These are phyloP conservation scores for Trichosurus vulpecula DNA, from an alignment of 2,797 vertebrate species.

Conservation along the genomic window DNA sequence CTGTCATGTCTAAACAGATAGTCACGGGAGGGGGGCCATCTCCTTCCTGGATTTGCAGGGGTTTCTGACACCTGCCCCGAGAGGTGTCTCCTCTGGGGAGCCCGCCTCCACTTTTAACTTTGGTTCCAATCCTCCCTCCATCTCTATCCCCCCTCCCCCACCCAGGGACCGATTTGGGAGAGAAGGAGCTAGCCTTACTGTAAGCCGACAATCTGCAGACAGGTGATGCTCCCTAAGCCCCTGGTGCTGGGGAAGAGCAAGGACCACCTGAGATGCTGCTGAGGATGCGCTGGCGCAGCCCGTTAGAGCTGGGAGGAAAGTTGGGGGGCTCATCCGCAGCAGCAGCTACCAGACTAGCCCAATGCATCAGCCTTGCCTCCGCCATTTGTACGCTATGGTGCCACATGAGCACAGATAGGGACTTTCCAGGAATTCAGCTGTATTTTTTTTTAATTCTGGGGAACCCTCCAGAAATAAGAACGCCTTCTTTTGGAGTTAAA, in stretches of 20 bases:
- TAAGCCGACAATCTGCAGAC: neutral
- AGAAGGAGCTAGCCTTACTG: neutral
- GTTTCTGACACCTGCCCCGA: accelerated
- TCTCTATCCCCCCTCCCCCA: too few species aligned
- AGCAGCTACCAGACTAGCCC: neutral
- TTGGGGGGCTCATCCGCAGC: neutral
- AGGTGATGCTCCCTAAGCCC: neutral
- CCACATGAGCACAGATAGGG: neutral
- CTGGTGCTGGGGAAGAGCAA: neutral
- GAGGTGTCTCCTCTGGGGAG: neutral
- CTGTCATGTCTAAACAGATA: too few species aligned
- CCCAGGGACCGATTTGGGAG: neutral
- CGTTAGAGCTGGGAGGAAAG: neutral
- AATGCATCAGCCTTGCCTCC: accelerated
- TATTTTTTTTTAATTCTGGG: neutral
- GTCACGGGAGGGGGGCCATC: too few species aligned
- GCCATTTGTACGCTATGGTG: neutral
- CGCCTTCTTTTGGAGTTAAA: neutral
- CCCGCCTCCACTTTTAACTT: neutral
- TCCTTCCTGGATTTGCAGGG: neutral
- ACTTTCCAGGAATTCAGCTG: neutral
- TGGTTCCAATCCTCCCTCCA: neutral
- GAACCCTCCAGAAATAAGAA: neutral
- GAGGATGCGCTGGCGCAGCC: accelerated
- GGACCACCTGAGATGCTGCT: too few species aligned